phyloP scores from a whole-genome alignment of 37 sponge, comb jelly and placozoan species.

The Beroe ovata region DNA sequence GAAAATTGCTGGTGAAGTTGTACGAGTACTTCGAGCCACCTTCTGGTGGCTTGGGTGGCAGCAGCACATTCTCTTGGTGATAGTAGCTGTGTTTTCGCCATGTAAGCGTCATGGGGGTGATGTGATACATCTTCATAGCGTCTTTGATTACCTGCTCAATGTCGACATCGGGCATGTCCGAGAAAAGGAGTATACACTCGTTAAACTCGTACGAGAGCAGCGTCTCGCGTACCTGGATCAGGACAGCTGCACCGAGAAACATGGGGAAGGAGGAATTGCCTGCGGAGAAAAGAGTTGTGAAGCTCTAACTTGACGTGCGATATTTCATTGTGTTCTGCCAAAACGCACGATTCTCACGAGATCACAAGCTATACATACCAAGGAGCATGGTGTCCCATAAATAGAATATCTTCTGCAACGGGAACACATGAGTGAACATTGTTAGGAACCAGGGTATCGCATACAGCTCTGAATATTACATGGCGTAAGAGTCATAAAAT shows the following conservation, averaged over 20 bases:
- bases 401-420: conserved; percentile 89
- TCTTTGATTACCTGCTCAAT: conserved; percentile 32
- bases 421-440: conserved; percentile 97
- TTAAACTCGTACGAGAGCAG: conserved; percentile 88
- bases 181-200: conserved; percentile 98
- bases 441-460: conserved; percentile 99
- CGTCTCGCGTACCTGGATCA: conserved; percentile 79
- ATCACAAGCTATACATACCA: too few species aligned
- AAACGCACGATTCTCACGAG: too few species aligned
- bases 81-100: conserved; percentile 38
- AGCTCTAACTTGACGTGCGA: too few species aligned
- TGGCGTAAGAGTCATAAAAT: too few species aligned
- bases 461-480: conserved; percentile 82
- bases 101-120: conserved; percentile 45
- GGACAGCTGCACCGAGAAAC: conserved; percentile 88
- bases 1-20: conserved; percentile 29
- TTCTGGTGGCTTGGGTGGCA: conserved; percentile 19
- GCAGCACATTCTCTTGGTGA: conserved; percentile 4
- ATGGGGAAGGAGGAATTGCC: conserved; percentile 84
- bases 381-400: conserved; percentile 95
- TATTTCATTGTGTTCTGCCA: too few species aligned
- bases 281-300: background rate
- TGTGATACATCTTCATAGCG: conserved; percentile 43
- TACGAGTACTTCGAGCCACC: conserved; percentile 51
- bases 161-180: conserved; percentile 91